phyloP scores from a whole-genome alignment of 2,888 invertebrate species.

The Biston betularia region DNA sequence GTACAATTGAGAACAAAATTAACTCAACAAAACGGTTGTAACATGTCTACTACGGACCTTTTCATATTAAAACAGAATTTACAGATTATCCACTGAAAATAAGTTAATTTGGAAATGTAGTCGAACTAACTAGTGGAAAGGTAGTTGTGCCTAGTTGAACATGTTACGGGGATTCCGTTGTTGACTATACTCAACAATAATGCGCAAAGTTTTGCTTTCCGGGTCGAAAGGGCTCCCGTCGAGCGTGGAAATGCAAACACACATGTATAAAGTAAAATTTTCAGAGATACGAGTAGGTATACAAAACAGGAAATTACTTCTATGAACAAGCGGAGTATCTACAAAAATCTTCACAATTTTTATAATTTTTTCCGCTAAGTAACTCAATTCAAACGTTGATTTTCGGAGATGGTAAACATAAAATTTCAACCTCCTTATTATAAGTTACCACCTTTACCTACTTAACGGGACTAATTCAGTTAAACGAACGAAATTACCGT shows the following conservation, averaged over 20 bases:
- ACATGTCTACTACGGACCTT: not conserved
- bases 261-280: conserved; percentile 55
- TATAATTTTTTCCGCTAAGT: conserved; percentile 13
- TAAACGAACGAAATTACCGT: conserved; percentile 60
- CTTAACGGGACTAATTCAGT: conserved; percentile 57
- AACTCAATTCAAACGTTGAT: conserved; percentile 29
- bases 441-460: conserved; percentile 46
- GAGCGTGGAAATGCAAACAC: conserved; percentile 49
- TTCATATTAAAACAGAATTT: conserved; percentile 7
- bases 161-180: conserved; percentile 46
- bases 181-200: conserved; percentile 54
- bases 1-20: conserved; percentile 48
- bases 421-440: conserved; percentile 43
- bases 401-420: conserved; percentile 41
- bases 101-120: conserved; percentile 24
- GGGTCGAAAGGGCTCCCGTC: conserved; percentile 52
- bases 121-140: conserved; percentile 21
- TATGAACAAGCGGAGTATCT: conserved; percentile 49
- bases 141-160: conserved; percentile 27
- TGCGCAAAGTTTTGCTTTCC: conserved; percentile 60
- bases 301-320: conserved; percentile 57
- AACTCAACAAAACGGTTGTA: conserved; percentile 28
- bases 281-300: conserved; percentile 39
- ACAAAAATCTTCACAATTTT: conserved; percentile 32
- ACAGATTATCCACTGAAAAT: conserved; percentile 19